phyloP scores from a whole-genome alignment of 2,797 vertebrate species.

The Danio tinwini region DNA sequence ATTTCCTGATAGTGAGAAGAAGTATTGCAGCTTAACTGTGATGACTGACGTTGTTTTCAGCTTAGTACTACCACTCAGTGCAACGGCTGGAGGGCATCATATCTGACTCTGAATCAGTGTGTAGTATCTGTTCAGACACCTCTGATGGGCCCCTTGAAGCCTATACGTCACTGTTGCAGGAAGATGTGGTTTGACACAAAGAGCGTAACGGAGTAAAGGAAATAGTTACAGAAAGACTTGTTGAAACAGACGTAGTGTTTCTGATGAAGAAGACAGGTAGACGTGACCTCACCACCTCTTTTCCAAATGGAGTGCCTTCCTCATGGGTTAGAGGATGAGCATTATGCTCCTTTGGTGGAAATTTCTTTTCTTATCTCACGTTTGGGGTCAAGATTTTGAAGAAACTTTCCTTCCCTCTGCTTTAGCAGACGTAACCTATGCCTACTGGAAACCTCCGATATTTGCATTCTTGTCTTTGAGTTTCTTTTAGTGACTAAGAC shows the following conservation, averaged over 20 bases:
- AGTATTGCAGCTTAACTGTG: neutral
- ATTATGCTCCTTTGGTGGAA: constrained; percentile 72
- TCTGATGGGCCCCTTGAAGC: neutral
- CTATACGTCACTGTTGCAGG: constrained; percentile 53
- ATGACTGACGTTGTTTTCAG: neutral
- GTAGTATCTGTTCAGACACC: neutral
- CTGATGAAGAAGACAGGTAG: constrained; percentile 69
- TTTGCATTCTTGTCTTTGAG: constrained; percentile 64
- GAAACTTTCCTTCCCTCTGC: constrained; percentile 67
- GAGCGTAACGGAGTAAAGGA: constrained; percentile 80
- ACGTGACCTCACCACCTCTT: constrained; percentile 62
- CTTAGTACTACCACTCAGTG: neutral
- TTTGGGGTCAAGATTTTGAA: constrained; percentile 68
- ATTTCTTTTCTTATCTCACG: constrained; percentile 69
- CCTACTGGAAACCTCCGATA: constrained; percentile 74
- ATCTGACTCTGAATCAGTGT: constrained; percentile 12
- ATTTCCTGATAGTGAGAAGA: neutral
- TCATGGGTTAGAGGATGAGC: constrained; percentile 64
- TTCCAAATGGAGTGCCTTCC: constrained; percentile 79
- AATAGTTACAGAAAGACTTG: constrained; percentile 79
- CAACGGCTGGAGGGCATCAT: neutral
- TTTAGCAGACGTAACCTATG: constrained; percentile 52
- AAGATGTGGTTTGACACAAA: constrained; percentile 72
- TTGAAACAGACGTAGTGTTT: constrained; percentile 68
- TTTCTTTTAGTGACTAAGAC: constrained; percentile 65